Evolutionary conservation across 2,888 invertebrate species (phyloP).

Genomic region (Microchrysa polita): DNA sequence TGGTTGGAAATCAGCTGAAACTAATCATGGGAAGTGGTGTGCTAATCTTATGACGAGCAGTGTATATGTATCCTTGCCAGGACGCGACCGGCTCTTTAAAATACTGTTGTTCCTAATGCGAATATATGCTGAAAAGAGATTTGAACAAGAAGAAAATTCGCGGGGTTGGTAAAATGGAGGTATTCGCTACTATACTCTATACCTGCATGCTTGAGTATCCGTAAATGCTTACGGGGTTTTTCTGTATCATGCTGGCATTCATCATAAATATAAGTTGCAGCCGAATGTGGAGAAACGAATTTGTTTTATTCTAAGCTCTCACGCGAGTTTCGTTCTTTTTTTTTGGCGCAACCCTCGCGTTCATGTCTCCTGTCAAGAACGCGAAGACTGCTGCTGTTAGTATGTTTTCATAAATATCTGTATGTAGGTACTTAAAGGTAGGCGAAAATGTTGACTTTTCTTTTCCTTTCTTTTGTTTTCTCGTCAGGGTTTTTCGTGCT

Average conservation of each 20-base stretch:
- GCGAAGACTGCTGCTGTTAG: not conserved
- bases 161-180: not conserved
- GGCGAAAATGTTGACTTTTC: conserved; percentile 19
- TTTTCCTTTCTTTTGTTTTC: not conserved
- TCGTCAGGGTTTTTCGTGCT: too few species aligned
- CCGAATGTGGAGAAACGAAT: not conserved
- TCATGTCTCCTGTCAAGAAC: too few species aligned
- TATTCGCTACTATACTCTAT: too few species aligned
- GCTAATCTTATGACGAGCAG: too few species aligned
- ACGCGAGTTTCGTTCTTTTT: not conserved
- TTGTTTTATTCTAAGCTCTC: conserved; percentile 14
- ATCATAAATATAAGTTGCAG: not conserved
- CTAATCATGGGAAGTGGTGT: too few species aligned
- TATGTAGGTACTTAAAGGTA: not conserved
- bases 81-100: too few species aligned
- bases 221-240: not conserved
- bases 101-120: too few species aligned
- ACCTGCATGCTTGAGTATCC: not conserved
- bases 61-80: too few species aligned
- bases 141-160: too few species aligned
- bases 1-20: too few species aligned
- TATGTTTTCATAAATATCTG: not conserved
- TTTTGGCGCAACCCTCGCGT: too few species aligned
- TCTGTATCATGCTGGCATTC: not conserved
- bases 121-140: too few species aligned